phyloP scores from a whole-genome alignment of 2,888 invertebrate genomes.

The Nemurella pictetii region DNA sequence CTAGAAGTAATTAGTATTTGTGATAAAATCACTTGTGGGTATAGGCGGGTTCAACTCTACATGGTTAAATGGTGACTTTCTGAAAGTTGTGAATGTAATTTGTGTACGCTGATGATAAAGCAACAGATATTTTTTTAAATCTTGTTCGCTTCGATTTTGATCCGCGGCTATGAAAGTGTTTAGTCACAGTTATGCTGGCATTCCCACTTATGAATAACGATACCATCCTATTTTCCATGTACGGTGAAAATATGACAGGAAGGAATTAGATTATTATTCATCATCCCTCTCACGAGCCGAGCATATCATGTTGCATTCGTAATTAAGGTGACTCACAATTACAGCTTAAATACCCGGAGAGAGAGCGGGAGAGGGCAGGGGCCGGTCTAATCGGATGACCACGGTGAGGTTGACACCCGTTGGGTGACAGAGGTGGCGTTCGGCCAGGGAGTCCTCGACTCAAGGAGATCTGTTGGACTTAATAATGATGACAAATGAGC shows the following conservation, averaged over 20 bases:
- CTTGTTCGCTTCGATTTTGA: too few relatives aligned
- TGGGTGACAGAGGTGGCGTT: neutral
- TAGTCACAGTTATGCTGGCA: neutral
- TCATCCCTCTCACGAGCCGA: neutral
- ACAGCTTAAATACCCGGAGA: neutral
- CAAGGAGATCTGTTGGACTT: slow-evolving; percentile 31
- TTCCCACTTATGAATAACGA: neutral
- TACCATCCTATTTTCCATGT: neutral
- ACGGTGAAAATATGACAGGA: neutral
- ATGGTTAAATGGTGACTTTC: too few relatives aligned
- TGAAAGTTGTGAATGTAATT: too few relatives aligned
- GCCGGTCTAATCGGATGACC: neutral
- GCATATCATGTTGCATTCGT: neutral
- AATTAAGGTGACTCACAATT: neutral
- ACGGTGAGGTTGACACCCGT: neutral
- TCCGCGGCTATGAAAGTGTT: too few relatives aligned
- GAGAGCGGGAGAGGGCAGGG: neutral
- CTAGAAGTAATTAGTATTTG: too few relatives aligned
- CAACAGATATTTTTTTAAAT: too few relatives aligned
- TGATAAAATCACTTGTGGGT: too few relatives aligned
- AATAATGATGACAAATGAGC: slow-evolving; percentile 37
- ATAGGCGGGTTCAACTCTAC: too few relatives aligned
- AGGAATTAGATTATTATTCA: neutral
- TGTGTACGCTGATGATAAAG: too few relatives aligned
- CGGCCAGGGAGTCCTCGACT: neutral